Base-by-base conservation (phyloP, 2,113 vertebrate species). In the Pomatorhinus ruficollis region DNA sequence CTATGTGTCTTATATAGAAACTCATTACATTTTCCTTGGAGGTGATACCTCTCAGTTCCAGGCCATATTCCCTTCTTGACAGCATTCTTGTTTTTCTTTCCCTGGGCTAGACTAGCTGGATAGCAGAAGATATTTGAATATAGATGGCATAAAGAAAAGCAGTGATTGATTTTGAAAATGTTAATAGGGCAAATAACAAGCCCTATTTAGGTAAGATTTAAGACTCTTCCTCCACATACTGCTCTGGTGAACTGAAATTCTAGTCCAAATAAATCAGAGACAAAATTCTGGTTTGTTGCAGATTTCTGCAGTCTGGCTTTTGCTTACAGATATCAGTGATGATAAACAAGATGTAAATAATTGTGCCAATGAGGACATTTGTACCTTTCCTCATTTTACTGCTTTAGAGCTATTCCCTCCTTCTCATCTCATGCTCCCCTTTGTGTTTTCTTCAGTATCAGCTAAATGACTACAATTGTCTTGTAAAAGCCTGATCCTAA, bases 401-500 rank as follows among this genome's bases (percentile, higher is more conserved):
- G 16, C 27, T 78, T 89, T 78, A 66, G n/a, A 91, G 33, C 12
- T 63, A 71, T 64, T 83, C 33, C 20, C 5, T 83, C 57, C 37
- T 83, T 88, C 28, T 80, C 25, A 18, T 66, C 28, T 80, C 37
- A 64, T 47, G 33, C 4, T 83, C 4, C 23, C 57, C 9, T 78
- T 94, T 78, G 52, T 81, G 50, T 15, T 94, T 93, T 88, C 69
- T 64, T 92, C 72, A 64, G 28, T 84, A 86, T 86, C 45, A 84
- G 30, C 39, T 72, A 60, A 45, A 61, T 82, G 37, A 92, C 52
- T 88, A 45, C 49, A 96, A 71, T 49, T 15, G 14, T 86, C 44
- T 53, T 88, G 31, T 60, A 80, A 97, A 94, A 87, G 79, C 42
- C 65, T 42, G 47, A 83, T 94, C 64, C 87, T 95, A 74, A 83